A percentile compares a stretch with the other conserved stretches of the same genome.
Conservation (phyloP, 2,113 vertebrate genomes). For the Nematolebias whitei region DNA sequence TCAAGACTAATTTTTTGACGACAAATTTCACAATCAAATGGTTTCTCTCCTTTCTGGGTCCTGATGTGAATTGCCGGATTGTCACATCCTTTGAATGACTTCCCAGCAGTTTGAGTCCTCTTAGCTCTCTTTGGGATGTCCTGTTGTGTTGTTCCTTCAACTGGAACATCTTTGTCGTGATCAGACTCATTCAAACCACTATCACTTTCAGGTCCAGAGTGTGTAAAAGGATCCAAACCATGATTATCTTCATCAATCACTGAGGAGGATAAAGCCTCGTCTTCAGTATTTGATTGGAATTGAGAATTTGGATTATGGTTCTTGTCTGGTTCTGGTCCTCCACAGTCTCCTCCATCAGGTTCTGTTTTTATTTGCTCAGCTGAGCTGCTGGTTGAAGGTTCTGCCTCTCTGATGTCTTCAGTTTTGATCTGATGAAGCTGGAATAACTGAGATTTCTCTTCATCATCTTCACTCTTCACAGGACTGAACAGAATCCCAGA, state of each 20-base stretch:
- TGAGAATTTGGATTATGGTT: not conserved
- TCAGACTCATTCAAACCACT: not conserved
- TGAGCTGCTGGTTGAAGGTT: not conserved
- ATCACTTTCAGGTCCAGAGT: not conserved
- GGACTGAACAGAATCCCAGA: not conserved
- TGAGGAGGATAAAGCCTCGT: not conserved
- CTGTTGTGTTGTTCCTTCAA: too few species aligned
- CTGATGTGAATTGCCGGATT: too few species aligned
- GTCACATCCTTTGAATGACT: too few species aligned
- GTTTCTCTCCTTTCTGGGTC: too few species aligned
- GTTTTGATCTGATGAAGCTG: not conserved
- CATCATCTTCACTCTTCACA: not conserved
- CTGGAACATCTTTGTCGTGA: too few species aligned
- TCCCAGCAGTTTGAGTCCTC: too few species aligned
- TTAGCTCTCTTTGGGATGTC: too few species aligned
- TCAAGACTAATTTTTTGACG: too few species aligned
- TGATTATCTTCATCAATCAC: slow-evolving; percentile 4
- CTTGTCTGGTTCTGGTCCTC: not conserved
- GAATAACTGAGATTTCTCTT: not conserved
- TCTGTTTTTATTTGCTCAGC: not conserved
- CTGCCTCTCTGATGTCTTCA: not conserved
- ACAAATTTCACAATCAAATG: too few species aligned
- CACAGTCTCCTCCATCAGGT: not conserved
- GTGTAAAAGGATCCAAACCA: too few species aligned
- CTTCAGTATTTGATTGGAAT: not conserved